Evolutionary conservation across 2,797 vertebrate species (phyloP), one percentile per base, ranked within the genome.

Genomic region (Muscicapa striata): DNA sequence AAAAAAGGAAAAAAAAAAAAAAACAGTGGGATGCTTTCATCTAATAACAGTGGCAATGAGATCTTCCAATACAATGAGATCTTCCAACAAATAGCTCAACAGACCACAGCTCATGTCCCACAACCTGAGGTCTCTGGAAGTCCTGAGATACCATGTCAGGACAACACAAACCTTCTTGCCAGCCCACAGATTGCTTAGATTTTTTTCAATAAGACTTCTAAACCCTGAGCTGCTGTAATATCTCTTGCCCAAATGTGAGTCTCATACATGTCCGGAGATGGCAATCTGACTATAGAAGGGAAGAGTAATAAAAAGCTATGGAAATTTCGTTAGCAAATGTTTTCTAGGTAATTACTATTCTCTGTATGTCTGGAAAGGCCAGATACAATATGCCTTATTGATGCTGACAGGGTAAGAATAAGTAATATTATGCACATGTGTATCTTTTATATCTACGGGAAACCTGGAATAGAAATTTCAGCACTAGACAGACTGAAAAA

Each of bases 401-500:
- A 82, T 82, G 38, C 59, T 95, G 87, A 74, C 49, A 87, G 68
- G 13, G 13, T 79, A 92, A 94, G 41, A 93, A 91, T 76, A 87
- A 83, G 62, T 89, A 86, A 51, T 72, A 72, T 72, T 86, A 66
- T 51, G 40, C 32, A 62, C 66, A 66, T 51, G 13, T 86, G 43
- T 89, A 76, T 85, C n/a, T 77, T 83, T 93, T 86, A 59, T 72
- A 75, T 72, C 46, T 81, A 43, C 1, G 2, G 58, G 40, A 86
- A 91, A 91, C 16, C 55, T 91, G 69, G 66, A 84, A 91, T 76
- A 81, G 52, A 89, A 87, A 92, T 89, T 85, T 70, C 54, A 79
- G 40, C 23, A 30, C 51, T 66, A 61, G 54, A 45, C 34, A 66
- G 32, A 62, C 32, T 41, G 11, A 41, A 32, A 77, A 80, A 62